Percentiles rank a stretch among this genome's conserved stretches.
Evolutionary conservation across 1,140 invertebrate species (phyloP).

Genomic region (Anoplolepis gracilipes): DNA sequence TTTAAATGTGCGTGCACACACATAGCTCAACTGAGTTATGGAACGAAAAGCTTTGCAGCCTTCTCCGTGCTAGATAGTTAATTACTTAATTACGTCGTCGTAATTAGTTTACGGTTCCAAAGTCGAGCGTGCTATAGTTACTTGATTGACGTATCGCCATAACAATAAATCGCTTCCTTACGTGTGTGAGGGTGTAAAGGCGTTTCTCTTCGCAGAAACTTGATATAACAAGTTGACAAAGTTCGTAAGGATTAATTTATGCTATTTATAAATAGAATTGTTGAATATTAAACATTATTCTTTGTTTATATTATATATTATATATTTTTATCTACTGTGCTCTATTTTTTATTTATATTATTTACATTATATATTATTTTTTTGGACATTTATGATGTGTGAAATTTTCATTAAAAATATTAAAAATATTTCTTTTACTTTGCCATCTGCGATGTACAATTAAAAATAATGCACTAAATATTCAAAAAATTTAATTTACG

Average conservation of each 20-base stretch:
- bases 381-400: background rate
- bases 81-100: conserved; percentile 81
- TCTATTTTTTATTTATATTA: background rate
- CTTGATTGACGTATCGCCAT: conserved; percentile 73
- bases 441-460: background rate
- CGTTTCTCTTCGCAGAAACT: background rate
- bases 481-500: conserved; percentile 14
- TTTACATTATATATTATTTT: background rate
- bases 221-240: background rate
- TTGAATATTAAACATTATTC: conserved; percentile 3
- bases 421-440: background rate
- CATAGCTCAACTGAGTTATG: conserved; percentile 58
- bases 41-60: conserved; percentile 59
- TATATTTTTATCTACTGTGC: too few species aligned
- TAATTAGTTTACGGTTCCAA: conserved; percentile 78
- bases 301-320: background rate
- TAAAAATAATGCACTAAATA: background rate
- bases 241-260: background rate
- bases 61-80: conserved; percentile 75
- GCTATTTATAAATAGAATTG: background rate
- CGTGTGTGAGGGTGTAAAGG: background rate
- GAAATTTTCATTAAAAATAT: background rate
- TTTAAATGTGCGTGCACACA: conserved; percentile 40
- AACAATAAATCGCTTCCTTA: conserved; percentile 64
- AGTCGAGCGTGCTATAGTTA: conserved; percentile 57